Percentiles rank a stretch among this genome's conserved stretches.
These are phyloP conservation scores for Drosophila putrida DNA, from an alignment of 2,888 invertebrate genomes.

Conservation along the genomic window DNA sequence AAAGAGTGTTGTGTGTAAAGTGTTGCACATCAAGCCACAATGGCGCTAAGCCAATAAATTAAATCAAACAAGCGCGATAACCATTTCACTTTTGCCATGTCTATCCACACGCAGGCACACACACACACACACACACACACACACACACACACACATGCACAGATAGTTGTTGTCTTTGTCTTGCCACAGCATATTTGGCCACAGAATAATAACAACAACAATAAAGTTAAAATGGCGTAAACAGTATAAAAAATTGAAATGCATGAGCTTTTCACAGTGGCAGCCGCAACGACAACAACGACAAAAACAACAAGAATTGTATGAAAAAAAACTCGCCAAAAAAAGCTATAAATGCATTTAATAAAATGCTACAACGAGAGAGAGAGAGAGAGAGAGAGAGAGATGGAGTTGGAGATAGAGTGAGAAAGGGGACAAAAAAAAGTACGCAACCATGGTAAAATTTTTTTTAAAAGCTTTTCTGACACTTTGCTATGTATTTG, in stretches of 20 bases:
- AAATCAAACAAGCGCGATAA: constrained; percentile 82
- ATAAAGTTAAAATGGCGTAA: constrained; percentile 74
- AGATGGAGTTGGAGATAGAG: background rate
- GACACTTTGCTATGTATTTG: constrained; percentile 53
- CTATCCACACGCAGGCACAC: constrained; percentile 52
- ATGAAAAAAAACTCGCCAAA: constrained; percentile 28
- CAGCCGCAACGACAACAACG: constrained; percentile 32
- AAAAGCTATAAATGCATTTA: constrained; percentile 64
- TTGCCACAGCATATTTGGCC: constrained; percentile 45
- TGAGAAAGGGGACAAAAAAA: background rate
- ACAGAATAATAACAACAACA: constrained; percentile 54
- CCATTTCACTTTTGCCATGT: constrained; percentile 77
- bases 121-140: constrained; percentile 17
- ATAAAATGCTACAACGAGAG: constrained; percentile 41
- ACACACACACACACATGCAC: constrained; percentile 18
- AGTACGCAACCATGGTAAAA: constrained; percentile 18
- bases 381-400: background rate
- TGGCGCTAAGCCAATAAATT: constrained; percentile 83
- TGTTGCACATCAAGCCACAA: constrained; percentile 81
- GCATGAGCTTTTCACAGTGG: constrained; percentile 64
- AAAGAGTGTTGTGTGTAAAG: constrained; percentile 66
- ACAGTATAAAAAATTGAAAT: constrained; percentile 69
- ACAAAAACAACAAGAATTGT: constrained; percentile 25
- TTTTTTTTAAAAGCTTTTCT: constrained; percentile 67
- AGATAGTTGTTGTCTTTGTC: constrained; percentile 21